Percentiles rank a stretch among this genome's conserved stretches.
phyloP scores from a whole-genome alignment of 2,797 vertebrate genomes.

The Sebastes baramenuke region DNA sequence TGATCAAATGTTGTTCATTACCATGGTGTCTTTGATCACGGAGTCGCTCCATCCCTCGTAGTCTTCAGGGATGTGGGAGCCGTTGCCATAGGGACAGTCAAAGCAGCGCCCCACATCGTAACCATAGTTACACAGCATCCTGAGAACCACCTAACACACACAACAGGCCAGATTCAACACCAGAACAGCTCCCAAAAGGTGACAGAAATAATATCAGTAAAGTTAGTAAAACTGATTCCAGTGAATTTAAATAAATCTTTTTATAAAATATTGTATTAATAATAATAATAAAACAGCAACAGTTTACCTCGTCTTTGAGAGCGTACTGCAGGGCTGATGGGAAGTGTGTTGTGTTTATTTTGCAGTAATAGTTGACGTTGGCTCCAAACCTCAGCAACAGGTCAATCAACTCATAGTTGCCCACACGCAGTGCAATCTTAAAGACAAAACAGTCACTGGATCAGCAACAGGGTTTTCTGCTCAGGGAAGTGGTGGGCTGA shows the following conservation, averaged over 20 bases:
- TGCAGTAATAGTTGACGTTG: slow-evolving; percentile 94
- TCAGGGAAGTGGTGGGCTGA: not conserved
- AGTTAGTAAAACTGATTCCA: not conserved
- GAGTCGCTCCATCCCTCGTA: slow-evolving; percentile 91
- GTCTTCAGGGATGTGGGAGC: slow-evolving; percentile 77
- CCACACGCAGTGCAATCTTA: slow-evolving; percentile 89
- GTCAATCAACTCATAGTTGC: slow-evolving; percentile 88
- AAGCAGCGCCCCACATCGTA: slow-evolving; percentile 92
- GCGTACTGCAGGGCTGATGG: slow-evolving; percentile 95
- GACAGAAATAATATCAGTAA: not conserved
- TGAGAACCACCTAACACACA: slow-evolving; percentile 82
- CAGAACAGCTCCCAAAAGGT: not conserved
- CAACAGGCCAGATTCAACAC: not conserved
- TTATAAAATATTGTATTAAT: not conserved
- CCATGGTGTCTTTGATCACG: slow-evolving; percentile 94
- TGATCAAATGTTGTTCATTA: slow-evolving; percentile 43
- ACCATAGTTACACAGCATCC: slow-evolving; percentile 93
- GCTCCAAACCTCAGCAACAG: slow-evolving; percentile 89
- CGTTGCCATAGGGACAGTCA: slow-evolving; percentile 87
- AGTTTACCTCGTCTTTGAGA: slow-evolving; percentile 87
- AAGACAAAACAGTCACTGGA: not conserved
- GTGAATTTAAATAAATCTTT: not conserved
- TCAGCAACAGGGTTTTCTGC: not conserved
- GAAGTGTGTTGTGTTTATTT: slow-evolving; percentile 92
- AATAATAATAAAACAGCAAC: too few relatives aligned